Base-by-base conservation (phyloP, 1,140 invertebrate species). In the Heliconius hewitsoni region DNA sequence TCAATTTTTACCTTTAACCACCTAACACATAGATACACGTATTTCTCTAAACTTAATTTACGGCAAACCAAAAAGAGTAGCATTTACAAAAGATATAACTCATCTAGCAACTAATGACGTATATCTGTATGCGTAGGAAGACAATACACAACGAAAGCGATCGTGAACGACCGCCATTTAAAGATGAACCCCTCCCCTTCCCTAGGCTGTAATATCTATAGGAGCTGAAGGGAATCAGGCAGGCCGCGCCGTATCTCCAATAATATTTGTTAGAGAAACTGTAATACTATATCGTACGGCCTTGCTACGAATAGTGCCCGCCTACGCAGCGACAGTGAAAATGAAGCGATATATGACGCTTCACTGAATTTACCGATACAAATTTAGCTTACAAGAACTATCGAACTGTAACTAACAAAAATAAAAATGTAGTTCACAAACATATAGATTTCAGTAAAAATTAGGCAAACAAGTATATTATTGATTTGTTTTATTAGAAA, bases 291-390 rank as follows among this genome's bases (percentile, higher is more conserved):
- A 93, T 93, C 88, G 85, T 75, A 73, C 85, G 90, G 89, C 92
- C 92, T 93, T 92, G 92, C 92, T 90, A 84, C 88, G 89, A 93
- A 93, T 93, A 93, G 92, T 89, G 86, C 80, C 85, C 89, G 89
- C 92, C 92, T 84, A 93, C 92, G 87, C 80, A 42, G 79, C 46
- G 37, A 80, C 85, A 81, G 81, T 76, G 83, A 84, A 85, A 85
- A 86, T 85, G 89, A 90, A 88, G 89, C 85, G 83, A 80, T 85
- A 76, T 84, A 82, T 76, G 79, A 79, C 74, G 74, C 73, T 80
- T 73, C 60, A 46, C 50, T 77, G 77, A 83, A 80, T 76, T 80
- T 84, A 76, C 78, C 71, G n/a, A 72, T 72, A 72, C 71, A 72
- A 39, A 39, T 72, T 72, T 72, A 72, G 37, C 34, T 39, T 39